Conservation (phyloP, 2,888 invertebrate species). For the Drosophila trichaetosa region DNA sequence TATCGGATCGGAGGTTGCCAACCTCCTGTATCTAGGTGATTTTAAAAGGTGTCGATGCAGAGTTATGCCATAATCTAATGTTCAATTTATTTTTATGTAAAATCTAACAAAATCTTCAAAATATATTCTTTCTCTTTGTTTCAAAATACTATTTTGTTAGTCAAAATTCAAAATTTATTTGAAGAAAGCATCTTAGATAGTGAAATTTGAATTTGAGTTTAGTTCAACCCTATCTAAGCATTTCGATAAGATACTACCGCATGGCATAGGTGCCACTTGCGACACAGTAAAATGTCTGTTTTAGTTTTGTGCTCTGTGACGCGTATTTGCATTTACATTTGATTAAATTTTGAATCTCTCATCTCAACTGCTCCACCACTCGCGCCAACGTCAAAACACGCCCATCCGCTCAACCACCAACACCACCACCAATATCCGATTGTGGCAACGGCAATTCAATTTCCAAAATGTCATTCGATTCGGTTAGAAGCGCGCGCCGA, state of each 20-base stretch:
- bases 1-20: not conserved
- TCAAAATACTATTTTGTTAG: not conserved
- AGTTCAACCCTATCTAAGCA: not conserved
- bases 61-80: not conserved
- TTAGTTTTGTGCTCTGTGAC: slow-evolving; percentile 26
- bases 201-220: not conserved
- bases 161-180: not conserved
- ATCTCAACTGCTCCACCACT: slow-evolving; percentile 30
- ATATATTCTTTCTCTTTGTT: not conserved
- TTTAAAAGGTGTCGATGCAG: not conserved
- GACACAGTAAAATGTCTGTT: slow-evolving; percentile 12
- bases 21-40: not conserved
- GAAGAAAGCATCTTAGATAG: not conserved
- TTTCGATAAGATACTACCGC: not conserved
- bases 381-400: slow-evolving; percentile 2
- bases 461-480: slow-evolving; percentile 71
- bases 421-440: slow-evolving; percentile 30
- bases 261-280: not conserved
- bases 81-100: not conserved
- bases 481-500: slow-evolving; percentile 92
- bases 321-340: slow-evolving; percentile 55
- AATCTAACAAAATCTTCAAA: not conserved
- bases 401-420: not conserved
- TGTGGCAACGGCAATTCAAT: slow-evolving; percentile 59
- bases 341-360: slow-evolving; percentile 55